A percentile compares a stretch with the other conserved stretches of the same genome.
Conservation (phyloP, 2,797 vertebrate genomes). For the Ibycter americanus region DNA sequence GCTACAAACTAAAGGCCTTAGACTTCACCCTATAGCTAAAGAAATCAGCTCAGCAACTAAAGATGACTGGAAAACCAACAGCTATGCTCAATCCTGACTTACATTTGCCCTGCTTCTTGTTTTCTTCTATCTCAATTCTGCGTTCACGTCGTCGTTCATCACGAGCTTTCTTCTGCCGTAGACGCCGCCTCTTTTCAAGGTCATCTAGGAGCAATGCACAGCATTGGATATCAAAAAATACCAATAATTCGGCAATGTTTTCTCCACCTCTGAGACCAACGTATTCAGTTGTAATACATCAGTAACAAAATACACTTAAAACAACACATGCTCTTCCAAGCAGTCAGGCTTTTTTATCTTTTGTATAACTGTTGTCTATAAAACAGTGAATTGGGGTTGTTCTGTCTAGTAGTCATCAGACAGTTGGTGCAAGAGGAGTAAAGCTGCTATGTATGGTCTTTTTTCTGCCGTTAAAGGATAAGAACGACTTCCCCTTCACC, state of each 20-base stretch:
- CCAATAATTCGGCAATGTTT: background rate
- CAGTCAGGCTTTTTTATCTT: background rate
- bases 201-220: constrained; percentile 81
- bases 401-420: background rate
- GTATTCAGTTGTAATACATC: background rate
- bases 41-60: background rate
- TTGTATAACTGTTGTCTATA: background rate
- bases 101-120: constrained; percentile 97
- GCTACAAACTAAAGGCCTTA: background rate
- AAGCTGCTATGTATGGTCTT: background rate
- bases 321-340: background rate
- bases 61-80: background rate
- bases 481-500: background rate
- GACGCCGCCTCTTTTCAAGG: constrained; percentile 91
- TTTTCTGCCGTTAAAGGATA: background rate
- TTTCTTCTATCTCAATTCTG: constrained; percentile 96
- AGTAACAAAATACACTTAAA: background rate
- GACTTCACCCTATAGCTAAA: background rate
- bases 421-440: background rate
- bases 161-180: constrained; percentile 94
- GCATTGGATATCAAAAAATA: background rate
- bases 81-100: constrained; percentile 55
- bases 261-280: background rate
- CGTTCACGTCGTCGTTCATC: constrained; percentile 94
- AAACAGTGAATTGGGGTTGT: background rate